phyloP scores from a whole-genome alignment of 2,797 vertebrate genomes.

The Myripristis jacobus region DNA sequence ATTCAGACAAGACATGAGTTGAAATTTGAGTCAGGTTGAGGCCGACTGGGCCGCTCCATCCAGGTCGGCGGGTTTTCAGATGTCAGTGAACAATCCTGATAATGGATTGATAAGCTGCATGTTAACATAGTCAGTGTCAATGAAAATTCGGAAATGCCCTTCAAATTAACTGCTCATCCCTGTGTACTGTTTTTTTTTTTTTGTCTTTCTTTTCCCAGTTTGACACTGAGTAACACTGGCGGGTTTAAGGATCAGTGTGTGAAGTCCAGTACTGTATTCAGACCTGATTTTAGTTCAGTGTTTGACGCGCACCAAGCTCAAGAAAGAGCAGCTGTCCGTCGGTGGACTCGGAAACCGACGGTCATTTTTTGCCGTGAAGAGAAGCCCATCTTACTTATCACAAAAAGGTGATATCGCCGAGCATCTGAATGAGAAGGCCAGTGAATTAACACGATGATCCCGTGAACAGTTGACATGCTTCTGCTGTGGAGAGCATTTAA shows the following conservation, averaged over 20 bases:
- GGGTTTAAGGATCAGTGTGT: not conserved
- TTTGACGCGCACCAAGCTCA: not conserved
- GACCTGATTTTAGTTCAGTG: not conserved
- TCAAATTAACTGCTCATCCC: not conserved
- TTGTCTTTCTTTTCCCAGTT: not conserved
- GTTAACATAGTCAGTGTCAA: not conserved
- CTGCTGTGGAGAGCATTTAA: too few relatives aligned
- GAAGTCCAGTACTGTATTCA: not conserved
- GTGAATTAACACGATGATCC: conserved; percentile 27
- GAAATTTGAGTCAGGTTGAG: not conserved
- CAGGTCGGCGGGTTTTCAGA: not conserved
- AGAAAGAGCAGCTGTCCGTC: not conserved
- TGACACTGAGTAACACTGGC: not conserved
- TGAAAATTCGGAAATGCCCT: conserved; percentile 12
- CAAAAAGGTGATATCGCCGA: conserved; percentile 1
- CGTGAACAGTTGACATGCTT: not conserved
- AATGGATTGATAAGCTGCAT: not conserved
- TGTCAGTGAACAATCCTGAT: conserved; percentile 4
- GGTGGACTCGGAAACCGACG: not conserved
- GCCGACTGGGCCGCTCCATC: not conserved
- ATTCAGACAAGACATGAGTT: not conserved
- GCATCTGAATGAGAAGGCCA: conserved; percentile 40
- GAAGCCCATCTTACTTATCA: not conserved
- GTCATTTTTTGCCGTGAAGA: not conserved
- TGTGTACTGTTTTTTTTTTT: not conserved